Conservation (phyloP, 2,797 vertebrate species). For the Aldrovandia affinis region DNA sequence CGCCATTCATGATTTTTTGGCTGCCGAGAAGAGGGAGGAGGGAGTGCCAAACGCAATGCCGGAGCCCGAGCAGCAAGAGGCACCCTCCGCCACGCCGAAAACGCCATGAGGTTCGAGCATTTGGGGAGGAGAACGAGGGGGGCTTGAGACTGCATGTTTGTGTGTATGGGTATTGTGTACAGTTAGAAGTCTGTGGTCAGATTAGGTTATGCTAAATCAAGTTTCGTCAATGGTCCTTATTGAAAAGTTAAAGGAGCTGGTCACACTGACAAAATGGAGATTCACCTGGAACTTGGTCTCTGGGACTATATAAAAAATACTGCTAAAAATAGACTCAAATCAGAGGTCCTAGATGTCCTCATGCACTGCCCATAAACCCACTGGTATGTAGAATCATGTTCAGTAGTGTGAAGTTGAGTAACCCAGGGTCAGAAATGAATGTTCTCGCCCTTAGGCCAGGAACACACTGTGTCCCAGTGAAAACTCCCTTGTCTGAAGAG, state of each 20-base stretch:
- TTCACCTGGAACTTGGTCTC: not conserved
- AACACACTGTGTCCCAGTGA: not conserved
- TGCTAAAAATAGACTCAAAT: too few relatives aligned
- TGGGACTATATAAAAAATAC: not conserved
- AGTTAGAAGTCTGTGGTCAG: not conserved
- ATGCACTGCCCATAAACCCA: not conserved
- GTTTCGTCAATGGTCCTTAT: not conserved
- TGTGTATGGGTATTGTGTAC: not conserved
- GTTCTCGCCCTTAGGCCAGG: not conserved
- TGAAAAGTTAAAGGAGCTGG: not conserved
- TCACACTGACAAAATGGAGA: slow-evolving; percentile 10
- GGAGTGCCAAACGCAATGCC: slow-evolving; percentile 70
- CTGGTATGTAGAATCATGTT: not conserved
- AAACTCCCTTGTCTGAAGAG: not conserved
- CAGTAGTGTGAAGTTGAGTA: not conserved
- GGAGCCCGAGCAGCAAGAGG: slow-evolving; percentile 74
- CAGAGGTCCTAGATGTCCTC: not conserved
- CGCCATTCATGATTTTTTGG: slow-evolving; percentile 88
- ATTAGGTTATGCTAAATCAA: slow-evolving; percentile 2
- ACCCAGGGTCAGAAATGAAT: slow-evolving; percentile 27
- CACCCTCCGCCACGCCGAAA: slow-evolving; percentile 71
- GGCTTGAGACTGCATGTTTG: not conserved
- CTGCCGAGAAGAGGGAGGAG: slow-evolving; percentile 77
- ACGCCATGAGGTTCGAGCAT: slow-evolving; percentile 70
- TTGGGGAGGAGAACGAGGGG: slow-evolving; percentile 9